Conservation (phyloP, 2,113 vertebrate genomes). For the Australoheros scitulus region DNA sequence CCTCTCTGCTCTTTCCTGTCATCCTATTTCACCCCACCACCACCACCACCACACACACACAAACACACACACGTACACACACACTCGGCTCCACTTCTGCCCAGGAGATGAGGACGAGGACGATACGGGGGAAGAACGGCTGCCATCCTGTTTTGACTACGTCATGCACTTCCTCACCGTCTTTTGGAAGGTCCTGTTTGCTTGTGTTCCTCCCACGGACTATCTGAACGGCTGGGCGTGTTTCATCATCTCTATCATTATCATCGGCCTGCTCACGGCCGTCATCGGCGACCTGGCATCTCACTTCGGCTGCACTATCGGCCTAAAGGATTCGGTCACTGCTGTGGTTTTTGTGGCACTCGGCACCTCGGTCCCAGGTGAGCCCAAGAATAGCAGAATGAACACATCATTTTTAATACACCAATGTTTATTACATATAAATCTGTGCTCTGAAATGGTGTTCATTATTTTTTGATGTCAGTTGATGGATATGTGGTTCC, state of each 20-base stretch:
- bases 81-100: conserved; percentile 36
- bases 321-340: conserved; percentile 97
- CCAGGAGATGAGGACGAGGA: conserved; percentile 94
- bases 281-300: conserved; percentile 96
- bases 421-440: neutral
- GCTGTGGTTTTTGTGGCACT: conserved; percentile 96
- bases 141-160: conserved; percentile 98
- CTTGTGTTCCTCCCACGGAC: conserved; percentile 95
- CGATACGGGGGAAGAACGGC: conserved; percentile 91
- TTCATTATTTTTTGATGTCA: neutral
- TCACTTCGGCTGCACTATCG: conserved; percentile 98
- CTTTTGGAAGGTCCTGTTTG: conserved; percentile 99
- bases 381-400: conserved; percentile 5
- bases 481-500: conserved; percentile 5
- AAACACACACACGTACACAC: neutral
- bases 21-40: neutral
- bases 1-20: conserved; percentile 2
- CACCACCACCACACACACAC: neutral
- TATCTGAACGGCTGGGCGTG: conserved; percentile 98
- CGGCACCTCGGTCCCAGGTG: conserved; percentile 96
- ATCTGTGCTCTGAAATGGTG: neutral
- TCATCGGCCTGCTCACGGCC: conserved; percentile 95
- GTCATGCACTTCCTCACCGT: conserved; percentile 99
- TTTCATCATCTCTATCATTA: conserved; percentile 90
- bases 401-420: neutral